A percentile compares a stretch with the other conserved stretches of the same genome.
phyloP scores from a whole-genome alignment of 1,140 invertebrate species.

The Drosophila prosaltans region DNA sequence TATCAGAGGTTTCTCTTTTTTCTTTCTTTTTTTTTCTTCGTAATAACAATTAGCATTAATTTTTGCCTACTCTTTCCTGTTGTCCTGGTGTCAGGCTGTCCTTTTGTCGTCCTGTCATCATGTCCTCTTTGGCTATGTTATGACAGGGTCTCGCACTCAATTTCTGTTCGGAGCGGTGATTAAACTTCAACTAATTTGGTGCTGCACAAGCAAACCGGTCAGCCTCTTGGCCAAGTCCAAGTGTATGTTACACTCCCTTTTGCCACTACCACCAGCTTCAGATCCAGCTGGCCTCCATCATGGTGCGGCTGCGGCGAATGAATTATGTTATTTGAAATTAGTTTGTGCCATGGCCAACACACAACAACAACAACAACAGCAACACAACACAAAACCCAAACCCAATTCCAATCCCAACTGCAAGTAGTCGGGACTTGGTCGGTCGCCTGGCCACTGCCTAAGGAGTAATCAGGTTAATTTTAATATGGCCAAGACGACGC shows the following conservation, averaged over 20 bases:
- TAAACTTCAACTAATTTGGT: conserved; percentile 76
- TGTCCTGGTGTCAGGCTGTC: neutral
- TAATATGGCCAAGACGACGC: conserved; percentile 70
- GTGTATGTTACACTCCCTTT: conserved; percentile 39
- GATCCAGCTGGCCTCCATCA: conserved; percentile 5
- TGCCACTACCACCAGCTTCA: neutral
- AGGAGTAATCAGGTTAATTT: conserved; percentile 83
- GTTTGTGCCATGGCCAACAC: conserved; percentile 66
- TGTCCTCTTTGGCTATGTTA: conserved; percentile 36
- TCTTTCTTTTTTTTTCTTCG: conserved; percentile 18
- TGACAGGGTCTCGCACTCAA: conserved; percentile 51
- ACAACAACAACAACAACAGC: conserved; percentile 24
- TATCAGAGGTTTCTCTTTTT: conserved; percentile 16
- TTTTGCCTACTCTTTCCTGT: neutral
- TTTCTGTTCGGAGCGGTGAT: conserved; percentile 50
- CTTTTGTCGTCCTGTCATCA: conserved; percentile 1
- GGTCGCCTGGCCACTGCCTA: conserved; percentile 63
- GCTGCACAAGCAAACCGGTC: conserved; percentile 68
- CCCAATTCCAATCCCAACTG: conserved; percentile 46
- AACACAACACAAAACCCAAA: conserved; percentile 12
- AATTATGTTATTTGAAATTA: conserved; percentile 83
- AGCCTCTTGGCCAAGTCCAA: conserved; percentile 40
- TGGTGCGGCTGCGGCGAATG: conserved; percentile 71
- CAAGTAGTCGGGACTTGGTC: conserved; percentile 4
- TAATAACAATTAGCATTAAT: conserved; percentile 71